phyloP scores from a whole-genome alignment of 2,113 vertebrate genomes.

The Corythornis madagascariensis region DNA sequence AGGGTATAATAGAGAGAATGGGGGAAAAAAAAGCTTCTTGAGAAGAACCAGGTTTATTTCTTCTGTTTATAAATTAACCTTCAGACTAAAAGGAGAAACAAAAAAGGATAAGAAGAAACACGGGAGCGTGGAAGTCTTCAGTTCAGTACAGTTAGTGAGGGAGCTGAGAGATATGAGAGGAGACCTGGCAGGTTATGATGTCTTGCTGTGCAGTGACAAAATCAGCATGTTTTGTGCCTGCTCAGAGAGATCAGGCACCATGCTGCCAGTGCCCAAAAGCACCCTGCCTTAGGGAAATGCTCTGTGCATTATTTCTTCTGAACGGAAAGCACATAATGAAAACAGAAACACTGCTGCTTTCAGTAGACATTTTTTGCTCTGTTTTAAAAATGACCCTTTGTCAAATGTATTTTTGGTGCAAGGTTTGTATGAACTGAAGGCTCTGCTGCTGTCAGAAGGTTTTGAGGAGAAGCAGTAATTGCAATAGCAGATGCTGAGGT shows the following conservation, averaged over 20 bases:
- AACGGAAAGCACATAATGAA: background rate
- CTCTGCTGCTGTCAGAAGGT: background rate
- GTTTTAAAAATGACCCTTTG: background rate
- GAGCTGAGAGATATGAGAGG: background rate
- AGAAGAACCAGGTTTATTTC: background rate
- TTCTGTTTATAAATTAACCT: background rate
- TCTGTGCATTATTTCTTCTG: background rate
- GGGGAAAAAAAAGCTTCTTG: background rate
- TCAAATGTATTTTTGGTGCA: background rate
- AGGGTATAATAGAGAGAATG: background rate
- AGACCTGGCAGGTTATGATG: background rate
- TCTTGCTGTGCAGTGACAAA: background rate
- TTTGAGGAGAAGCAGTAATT: background rate
- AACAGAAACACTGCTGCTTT: background rate
- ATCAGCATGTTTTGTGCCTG: background rate
- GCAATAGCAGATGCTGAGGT: background rate
- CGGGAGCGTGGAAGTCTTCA: background rate
- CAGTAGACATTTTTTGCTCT: background rate
- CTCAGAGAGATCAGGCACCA: background rate
- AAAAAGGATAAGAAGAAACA: background rate
- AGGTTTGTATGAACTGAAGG: background rate
- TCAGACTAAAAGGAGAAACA: background rate
- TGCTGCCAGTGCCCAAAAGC: background rate
- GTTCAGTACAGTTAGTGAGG: background rate
- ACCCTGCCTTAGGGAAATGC: background rate